These are phyloP conservation scores for Amphiprion clarkii DNA, from an alignment of 2,797 vertebrate genomes.

Conservation along the genomic window DNA sequence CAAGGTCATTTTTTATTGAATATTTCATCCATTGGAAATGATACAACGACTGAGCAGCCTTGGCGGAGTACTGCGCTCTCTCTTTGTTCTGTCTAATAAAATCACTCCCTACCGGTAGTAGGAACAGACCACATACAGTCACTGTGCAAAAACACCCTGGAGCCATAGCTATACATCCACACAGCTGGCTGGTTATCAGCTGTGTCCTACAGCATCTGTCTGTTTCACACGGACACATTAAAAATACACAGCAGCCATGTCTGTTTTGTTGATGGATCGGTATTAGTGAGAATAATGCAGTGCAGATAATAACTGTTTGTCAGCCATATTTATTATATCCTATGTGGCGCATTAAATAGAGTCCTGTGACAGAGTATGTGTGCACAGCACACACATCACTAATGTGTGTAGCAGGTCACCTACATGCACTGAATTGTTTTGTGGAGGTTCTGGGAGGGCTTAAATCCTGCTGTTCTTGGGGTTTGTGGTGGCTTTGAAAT, in stretches of 20 bases:
- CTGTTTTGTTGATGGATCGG: slow-evolving; percentile 45
- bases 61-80: too few relatives aligned
- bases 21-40: too few relatives aligned
- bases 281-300: slow-evolving; percentile 57
- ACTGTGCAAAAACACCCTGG: not conserved
- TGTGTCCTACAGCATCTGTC: not conserved
- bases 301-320: slow-evolving; percentile 33
- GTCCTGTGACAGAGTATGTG: slow-evolving; percentile 4
- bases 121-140: not conserved
- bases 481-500: too few relatives aligned
- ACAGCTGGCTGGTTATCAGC: slow-evolving; percentile 6
- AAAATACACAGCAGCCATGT: slow-evolving; percentile 38
- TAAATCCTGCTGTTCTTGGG: too few relatives aligned
- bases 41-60: too few relatives aligned
- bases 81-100: too few relatives aligned
- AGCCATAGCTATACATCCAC: not conserved
- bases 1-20: too few relatives aligned
- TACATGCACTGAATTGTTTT: not conserved
- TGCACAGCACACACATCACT: slow-evolving; percentile 14
- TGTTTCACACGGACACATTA: slow-evolving; percentile 30
- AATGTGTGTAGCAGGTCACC: slow-evolving; percentile 50
- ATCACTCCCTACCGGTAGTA: not conserved
- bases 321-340: slow-evolving; percentile 30
- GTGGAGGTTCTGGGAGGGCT: too few relatives aligned
- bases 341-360: slow-evolving; percentile 3